Base-by-base conservation (phyloP, 2,888 invertebrate species). In the Julus scanicus region DNA sequence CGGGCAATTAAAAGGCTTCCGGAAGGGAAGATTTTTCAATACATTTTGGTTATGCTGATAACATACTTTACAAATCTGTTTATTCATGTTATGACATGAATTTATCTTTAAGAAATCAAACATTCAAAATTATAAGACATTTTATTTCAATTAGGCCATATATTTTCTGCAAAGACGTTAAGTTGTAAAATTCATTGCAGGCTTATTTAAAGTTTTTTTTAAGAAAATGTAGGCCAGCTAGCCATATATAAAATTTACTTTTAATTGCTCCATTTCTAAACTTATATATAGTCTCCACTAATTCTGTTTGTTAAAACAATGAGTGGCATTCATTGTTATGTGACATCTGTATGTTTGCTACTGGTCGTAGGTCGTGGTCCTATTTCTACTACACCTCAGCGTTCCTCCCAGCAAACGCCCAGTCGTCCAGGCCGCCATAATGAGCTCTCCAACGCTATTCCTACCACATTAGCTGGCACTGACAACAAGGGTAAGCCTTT, bases 401-500 rank as follows among this genome's bases (percentile, higher is more conserved):
- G 88, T 37, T 89, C 89, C 44, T 88, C 89, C n/a, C 89, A 89
- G 83, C 89, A 89, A 86, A 88, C 84, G 40, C 89, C 89, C 17
- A 88, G 89, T 87, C 88, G 89, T 13, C 87, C 88, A 53, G 89
- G 89, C 40, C 89, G 89, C 37, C 89, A 89, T 44, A 89, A 89
- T 57, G 88, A 87, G 6, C 39, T 89, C 15, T 71, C 87, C 80
- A 89, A 89, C 57, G 87, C 89, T 39, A 89, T 88, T 57, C 89
- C 89, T 88, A 89, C 89, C 20, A 87, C 89, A 20, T 57, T 89
- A 85, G 89, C 89, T 44, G 89, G 89, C 83, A 89, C 88, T 83
- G 89, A 89, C 53, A 85, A 89, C 20, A 89, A 89, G 88, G 89
- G 89, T 89, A 88, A 89, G 89, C 89, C 88, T 88, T 83, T 85